Percentiles rank a stretch among this genome's conserved stretches.
phyloP scores from a whole-genome alignment of 92 coral and sea anemone genomes.

The Paramuricea clavata region DNA sequence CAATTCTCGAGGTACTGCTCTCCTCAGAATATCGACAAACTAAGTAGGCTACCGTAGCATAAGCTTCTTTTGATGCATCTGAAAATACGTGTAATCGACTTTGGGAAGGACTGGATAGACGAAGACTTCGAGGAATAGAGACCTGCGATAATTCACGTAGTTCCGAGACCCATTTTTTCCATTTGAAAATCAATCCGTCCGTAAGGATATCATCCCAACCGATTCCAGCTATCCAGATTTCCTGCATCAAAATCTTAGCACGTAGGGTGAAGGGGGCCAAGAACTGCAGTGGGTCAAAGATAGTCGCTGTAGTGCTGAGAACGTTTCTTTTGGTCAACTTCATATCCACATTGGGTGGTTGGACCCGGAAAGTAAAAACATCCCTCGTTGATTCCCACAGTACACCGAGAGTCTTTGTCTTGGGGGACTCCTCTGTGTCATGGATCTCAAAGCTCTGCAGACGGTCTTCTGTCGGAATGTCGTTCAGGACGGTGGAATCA shows the following conservation, averaged over 20 bases:
- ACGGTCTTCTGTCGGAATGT: not conserved
- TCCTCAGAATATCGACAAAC: constrained; percentile 49
- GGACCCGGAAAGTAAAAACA: not conserved
- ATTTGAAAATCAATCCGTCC: not conserved
- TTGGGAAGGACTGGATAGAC: not conserved
- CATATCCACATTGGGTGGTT: not conserved
- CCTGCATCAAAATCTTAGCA: constrained; percentile 24
- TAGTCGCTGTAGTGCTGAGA: constrained; percentile 15
- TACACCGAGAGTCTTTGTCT: not conserved
- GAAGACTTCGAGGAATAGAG: constrained; percentile 4
- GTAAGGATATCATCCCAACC: constrained; percentile 28
- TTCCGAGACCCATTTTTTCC: not conserved
- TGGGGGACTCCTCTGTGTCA: not conserved
- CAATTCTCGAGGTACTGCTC: constrained; percentile 41
- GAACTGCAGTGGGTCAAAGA: constrained; percentile 27
- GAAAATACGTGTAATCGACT: constrained; percentile 27
- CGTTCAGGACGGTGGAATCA: not conserved
- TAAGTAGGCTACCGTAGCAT: constrained; percentile 46
- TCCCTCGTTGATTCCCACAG: constrained; percentile 8
- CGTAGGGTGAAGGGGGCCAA: constrained; percentile 2
- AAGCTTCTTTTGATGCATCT: constrained; percentile 41
- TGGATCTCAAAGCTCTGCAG: not conserved
- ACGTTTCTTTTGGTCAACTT: constrained; percentile 17
- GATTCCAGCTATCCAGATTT: constrained; percentile 33
- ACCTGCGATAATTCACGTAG: not conserved